A percentile compares a stretch with the other conserved stretches of the same genome.
These are phyloP conservation scores for Falcunculus frontatus DNA, from an alignment of 2,113 vertebrate species.

Conservation along the genomic window DNA sequence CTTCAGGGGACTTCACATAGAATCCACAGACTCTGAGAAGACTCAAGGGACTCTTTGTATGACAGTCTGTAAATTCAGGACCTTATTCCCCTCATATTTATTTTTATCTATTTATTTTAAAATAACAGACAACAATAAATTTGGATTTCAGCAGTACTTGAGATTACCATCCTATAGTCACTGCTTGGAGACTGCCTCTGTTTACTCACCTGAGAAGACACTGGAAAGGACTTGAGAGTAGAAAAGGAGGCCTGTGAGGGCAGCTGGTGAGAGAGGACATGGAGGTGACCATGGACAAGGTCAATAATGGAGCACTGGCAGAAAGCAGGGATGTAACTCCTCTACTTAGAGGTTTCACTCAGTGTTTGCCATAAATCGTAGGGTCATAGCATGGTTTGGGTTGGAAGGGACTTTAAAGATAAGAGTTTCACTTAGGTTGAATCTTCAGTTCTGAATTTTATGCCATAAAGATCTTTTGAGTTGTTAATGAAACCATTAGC, in stretches of 20 bases:
- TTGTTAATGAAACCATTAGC: neutral
- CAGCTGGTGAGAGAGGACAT: neutral
- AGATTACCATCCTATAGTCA: neutral
- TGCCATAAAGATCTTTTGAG: neutral
- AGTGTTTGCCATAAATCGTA: neutral
- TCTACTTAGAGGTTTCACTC: neutral
- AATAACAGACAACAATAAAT: neutral
- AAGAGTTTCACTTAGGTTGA: neutral
- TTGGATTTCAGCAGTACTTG: neutral
- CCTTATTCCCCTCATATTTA: neutral
- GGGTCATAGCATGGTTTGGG: neutral
- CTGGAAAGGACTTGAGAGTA: neutral
- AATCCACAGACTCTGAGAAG: neutral
- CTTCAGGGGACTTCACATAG: neutral
- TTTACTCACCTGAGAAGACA: neutral
- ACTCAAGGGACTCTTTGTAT: neutral
- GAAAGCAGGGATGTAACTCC: neutral
- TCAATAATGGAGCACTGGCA: neutral
- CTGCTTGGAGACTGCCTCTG: neutral
- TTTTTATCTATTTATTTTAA: neutral
- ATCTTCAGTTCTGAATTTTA: neutral
- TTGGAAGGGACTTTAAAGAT: neutral
- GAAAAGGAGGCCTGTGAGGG: neutral
- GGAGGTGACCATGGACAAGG: neutral
- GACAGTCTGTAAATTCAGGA: neutral